Evolutionary conservation across 2,888 invertebrate genomes (phyloP).

Genomic region (Rhogogaster chlorosoma): DNA sequence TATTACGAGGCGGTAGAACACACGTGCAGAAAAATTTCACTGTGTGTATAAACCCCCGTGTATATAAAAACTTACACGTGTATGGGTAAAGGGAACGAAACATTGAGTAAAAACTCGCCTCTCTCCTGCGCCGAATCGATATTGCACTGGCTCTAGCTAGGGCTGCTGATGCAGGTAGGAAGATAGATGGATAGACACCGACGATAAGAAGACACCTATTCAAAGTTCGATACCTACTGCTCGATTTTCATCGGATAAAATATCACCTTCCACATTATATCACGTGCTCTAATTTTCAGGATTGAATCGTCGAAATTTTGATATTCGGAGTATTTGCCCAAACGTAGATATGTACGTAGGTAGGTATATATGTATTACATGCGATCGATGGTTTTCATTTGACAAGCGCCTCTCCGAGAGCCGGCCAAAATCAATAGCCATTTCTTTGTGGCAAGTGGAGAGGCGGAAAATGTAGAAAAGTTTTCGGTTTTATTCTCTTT

Average conservation of each 20-base stretch:
- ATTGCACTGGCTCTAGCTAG: conserved; percentile 15
- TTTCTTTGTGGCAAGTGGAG: conserved; percentile 15
- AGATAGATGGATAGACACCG: background rate
- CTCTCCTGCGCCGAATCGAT: conserved; percentile 36
- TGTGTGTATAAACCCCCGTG: background rate
- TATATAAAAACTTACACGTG: background rate
- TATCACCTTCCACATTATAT: background rate
- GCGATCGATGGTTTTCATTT: conserved; percentile 35
- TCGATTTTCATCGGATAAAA: background rate
- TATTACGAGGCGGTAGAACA: conserved; percentile 7
- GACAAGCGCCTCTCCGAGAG: background rate
- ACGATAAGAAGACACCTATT: background rate
- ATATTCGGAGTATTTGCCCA: background rate
- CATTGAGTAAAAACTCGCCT: conserved; percentile 18
- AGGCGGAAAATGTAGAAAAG: background rate
- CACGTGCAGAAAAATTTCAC: background rate
- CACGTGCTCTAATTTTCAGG: background rate
- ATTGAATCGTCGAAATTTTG: background rate
- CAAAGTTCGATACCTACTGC: background rate
- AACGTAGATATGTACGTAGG: background rate
- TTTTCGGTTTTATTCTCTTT: background rate
- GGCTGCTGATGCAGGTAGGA: background rate
- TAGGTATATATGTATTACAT: background rate
- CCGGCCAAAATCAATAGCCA: conserved; percentile 22
- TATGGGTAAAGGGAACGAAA: background rate